A percentile compares a stretch with the other conserved stretches of the same genome.
phyloP scores from a whole-genome alignment of 2,888 invertebrate genomes.

The Volucella inanis region DNA sequence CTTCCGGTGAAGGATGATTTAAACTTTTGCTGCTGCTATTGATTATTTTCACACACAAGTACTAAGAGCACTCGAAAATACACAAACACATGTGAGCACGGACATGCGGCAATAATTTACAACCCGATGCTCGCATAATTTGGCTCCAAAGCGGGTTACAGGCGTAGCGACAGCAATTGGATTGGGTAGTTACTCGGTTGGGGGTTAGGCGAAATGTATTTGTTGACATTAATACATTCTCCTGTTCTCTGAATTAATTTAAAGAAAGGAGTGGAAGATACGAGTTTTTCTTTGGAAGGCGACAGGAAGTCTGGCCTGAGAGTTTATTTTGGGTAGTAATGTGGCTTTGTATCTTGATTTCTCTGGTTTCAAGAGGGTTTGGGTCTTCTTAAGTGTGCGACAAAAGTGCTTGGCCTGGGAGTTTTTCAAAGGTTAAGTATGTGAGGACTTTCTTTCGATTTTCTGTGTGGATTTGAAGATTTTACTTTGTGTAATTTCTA shows the following conservation, averaged over 20 bases:
- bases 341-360: slow-evolving; percentile 45
- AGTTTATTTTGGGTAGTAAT: slow-evolving; percentile 61
- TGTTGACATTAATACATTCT: slow-evolving; percentile 63
- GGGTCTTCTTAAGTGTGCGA: background rate
- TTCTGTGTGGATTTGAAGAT: no score
- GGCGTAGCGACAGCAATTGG: background rate
- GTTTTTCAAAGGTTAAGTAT: background rate
- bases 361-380: background rate
- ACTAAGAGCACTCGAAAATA: background rate
- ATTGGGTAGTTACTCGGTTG: background rate
- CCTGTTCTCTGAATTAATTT: slow-evolving; percentile 45
- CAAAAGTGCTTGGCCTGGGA: background rate
- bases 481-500: no score
- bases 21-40: slow-evolving; percentile 56
- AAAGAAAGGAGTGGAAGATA: background rate
- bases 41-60: slow-evolving; percentile 41
- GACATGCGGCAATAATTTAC: slow-evolving; percentile 57
- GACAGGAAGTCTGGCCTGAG: slow-evolving; percentile 66
- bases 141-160: slow-evolving; percentile 39
- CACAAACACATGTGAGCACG: slow-evolving; percentile 1
- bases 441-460: no score
- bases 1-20: slow-evolving; percentile 50
- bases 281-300: slow-evolving; percentile 34
- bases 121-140: slow-evolving; percentile 24
- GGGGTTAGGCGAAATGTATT: slow-evolving; percentile 39